Evolutionary conservation across 2,888 invertebrate genomes (phyloP).

Genomic region (Ischnus inquisitorius): DNA sequence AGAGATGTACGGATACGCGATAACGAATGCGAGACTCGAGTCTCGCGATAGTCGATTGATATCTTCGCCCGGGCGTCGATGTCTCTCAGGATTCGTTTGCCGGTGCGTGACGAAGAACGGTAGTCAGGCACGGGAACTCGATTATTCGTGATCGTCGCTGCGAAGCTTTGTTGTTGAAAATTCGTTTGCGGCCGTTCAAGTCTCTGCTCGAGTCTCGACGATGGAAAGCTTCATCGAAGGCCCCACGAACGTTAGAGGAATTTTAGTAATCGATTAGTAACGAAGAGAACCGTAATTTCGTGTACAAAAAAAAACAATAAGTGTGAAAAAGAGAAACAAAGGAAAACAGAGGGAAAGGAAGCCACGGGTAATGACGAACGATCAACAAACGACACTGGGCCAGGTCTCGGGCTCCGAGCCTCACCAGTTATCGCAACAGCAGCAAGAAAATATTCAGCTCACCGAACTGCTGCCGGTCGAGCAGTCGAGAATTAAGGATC

Average conservation of each 20-base stretch:
- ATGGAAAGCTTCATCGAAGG: constrained; percentile 27
- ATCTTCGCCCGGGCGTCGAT: constrained; percentile 73
- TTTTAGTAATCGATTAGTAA: not conserved
- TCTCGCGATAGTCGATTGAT: constrained; percentile 7
- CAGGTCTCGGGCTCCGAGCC: constrained; percentile 72
- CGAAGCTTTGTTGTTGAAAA: too few relatives aligned
- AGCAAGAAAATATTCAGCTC: constrained; percentile 80
- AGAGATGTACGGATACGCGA: constrained; percentile 18
- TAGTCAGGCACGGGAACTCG: not conserved
- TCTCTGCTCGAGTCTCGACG: constrained; percentile 24
- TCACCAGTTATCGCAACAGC: constrained; percentile 67
- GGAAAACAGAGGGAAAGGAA: constrained; percentile 26
- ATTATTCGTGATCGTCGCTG: constrained; percentile 3
- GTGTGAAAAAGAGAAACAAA: not conserved
- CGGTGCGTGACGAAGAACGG: constrained; percentile 22
- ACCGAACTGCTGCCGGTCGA: constrained; percentile 83
- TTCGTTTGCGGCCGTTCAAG: constrained; percentile 13
- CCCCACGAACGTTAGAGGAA: not conserved
- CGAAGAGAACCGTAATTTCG: not conserved
- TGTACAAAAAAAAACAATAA: constrained; percentile 11
- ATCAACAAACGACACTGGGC: constrained; percentile 72
- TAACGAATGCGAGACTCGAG: not conserved
- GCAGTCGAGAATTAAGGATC: constrained; percentile 79
- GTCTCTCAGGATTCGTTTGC: constrained; percentile 69
- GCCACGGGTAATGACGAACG: constrained; percentile 72